Conservation (phyloP, 2,113 vertebrate species). For the Candoia aspera region DNA sequence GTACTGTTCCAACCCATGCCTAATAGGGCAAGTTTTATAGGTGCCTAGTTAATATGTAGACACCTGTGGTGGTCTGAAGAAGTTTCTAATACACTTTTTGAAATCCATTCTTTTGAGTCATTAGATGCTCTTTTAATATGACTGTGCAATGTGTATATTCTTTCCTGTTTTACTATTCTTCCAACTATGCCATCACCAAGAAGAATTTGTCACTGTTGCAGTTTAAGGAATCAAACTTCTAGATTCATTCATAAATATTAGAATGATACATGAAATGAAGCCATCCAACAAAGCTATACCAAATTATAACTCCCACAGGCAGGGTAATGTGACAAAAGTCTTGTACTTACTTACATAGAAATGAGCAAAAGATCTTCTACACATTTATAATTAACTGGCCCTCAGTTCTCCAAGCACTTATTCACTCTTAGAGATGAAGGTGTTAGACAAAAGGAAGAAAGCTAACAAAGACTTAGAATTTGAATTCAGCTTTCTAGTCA, state of each 20-base stretch:
- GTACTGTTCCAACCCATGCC: too few species aligned
- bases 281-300: neutral
- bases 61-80: neutral
- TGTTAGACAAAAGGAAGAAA: neutral
- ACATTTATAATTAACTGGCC: neutral
- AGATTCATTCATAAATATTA: neutral
- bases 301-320: neutral
- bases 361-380: neutral
- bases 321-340: neutral
- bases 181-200: neutral
- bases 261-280: neutral
- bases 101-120: neutral
- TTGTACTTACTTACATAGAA: accelerated
- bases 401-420: neutral
- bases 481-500: neutral
- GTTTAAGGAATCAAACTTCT: neutral
- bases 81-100: neutral
- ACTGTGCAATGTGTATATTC: neutral
- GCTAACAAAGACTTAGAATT: accelerated
- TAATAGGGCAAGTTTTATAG: neutral
- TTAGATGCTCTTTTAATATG: neutral
- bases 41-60: neutral
- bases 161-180: accelerated
- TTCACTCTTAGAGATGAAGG: neutral
- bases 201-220: neutral